Evolutionary conservation across 2,888 invertebrate species (phyloP).

Genomic region (Polydrusus cervinus): DNA sequence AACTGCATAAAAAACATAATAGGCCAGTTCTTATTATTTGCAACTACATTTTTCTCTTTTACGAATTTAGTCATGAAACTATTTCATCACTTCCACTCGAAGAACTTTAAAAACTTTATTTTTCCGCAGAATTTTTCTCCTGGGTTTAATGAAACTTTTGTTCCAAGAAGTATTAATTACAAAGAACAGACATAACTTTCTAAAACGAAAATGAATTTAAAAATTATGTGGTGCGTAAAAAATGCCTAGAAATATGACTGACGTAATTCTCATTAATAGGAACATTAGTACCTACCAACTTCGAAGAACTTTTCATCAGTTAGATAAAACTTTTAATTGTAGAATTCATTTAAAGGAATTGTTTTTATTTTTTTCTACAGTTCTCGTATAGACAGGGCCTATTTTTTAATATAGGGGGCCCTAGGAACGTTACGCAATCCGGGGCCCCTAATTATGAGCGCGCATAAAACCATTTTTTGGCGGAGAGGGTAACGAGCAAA

Average conservation of each 20-base stretch:
- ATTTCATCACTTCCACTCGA: conserved; percentile 41
- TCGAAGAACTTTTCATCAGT: neutral
- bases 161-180: conserved; percentile 48
- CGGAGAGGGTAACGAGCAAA: too few relatives aligned
- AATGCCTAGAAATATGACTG: conserved; percentile 24
- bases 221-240: conserved; percentile 34
- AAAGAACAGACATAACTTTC: conserved; percentile 46
- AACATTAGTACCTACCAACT: neutral
- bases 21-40: too few relatives aligned
- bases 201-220: conserved; percentile 34
- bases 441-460: too few relatives aligned
- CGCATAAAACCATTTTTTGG: too few relatives aligned
- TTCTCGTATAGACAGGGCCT: too few relatives aligned
- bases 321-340: conserved; percentile 7
- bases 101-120: conserved; percentile 44
- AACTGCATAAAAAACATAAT: too few relatives aligned
- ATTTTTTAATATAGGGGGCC: too few relatives aligned
- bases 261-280: conserved; percentile 19
- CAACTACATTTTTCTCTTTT: conserved; percentile 1
- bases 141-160: conserved; percentile 47
- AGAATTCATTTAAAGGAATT: neutral
- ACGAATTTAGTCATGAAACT: conserved; percentile 33
- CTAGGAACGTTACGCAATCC: too few relatives aligned
- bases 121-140: conserved; percentile 39
- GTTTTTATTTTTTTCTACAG: too few relatives aligned